Conservation (phyloP, 2,888 invertebrate species). For the Limnephilus marmoratus region DNA sequence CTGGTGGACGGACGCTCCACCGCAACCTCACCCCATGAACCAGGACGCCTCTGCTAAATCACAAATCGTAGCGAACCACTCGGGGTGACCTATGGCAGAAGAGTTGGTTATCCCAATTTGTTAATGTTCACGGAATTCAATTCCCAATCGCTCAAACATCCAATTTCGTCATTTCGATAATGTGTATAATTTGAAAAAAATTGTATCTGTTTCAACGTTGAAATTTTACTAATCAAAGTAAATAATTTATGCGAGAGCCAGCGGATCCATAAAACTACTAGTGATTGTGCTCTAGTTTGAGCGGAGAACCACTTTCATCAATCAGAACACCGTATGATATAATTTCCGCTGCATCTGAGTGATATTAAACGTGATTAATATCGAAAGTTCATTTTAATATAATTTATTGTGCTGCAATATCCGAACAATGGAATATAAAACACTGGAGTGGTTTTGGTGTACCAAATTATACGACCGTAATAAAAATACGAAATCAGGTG, state of each 20-base stretch:
- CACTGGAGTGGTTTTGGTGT: not conserved
- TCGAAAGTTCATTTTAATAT: not conserved
- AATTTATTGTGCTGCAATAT: not conserved
- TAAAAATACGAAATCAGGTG: not conserved
- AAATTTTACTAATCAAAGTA: not conserved
- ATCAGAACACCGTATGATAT: not conserved
- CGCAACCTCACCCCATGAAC: too few relatives aligned
- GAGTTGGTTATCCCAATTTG: too few relatives aligned
- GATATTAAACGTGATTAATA: not conserved
- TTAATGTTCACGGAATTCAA: not conserved
- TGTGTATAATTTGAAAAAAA: not conserved
- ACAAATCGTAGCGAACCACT: too few relatives aligned
- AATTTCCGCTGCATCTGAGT: slow-evolving; percentile 2
- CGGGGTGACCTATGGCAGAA: too few relatives aligned
- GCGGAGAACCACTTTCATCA: not conserved
- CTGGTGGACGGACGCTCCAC: too few relatives aligned
- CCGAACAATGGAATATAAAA: not conserved
- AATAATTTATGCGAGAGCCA: not conserved
- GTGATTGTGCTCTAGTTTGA: not conserved
- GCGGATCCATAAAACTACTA: not conserved
- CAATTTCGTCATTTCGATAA: not conserved
- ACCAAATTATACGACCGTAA: not conserved
- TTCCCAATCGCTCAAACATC: not conserved
- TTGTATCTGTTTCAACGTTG: not conserved
- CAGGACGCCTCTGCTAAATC: too few relatives aligned